A percentile compares a stretch with the other conserved stretches of the same genome.
phyloP scores from a whole-genome alignment of 2,797 vertebrate species.

The Sarcophilus harrisii region DNA sequence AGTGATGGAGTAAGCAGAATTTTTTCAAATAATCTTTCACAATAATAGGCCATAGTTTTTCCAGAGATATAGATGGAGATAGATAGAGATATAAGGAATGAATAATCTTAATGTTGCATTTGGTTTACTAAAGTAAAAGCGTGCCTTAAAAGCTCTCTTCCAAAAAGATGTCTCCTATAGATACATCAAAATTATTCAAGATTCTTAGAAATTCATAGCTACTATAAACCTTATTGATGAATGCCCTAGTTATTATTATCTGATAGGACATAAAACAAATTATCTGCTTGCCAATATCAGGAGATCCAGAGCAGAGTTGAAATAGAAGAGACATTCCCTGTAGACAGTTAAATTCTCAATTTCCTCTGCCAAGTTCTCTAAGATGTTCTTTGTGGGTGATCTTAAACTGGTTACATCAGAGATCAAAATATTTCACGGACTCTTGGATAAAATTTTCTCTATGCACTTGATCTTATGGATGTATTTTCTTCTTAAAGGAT shows the following conservation, averaged over 20 bases:
- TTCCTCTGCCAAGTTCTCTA: background rate
- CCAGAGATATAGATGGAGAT: no score
- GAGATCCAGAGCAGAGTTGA: background rate
- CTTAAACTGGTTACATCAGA: background rate
- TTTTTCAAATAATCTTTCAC: background rate
- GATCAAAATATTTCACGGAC: background rate
- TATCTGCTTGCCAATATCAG: background rate
- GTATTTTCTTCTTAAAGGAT: background rate
- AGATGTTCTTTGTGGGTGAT: background rate
- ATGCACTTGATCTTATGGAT: background rate
- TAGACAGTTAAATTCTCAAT: background rate
- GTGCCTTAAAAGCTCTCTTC: background rate
- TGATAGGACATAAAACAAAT: background rate
- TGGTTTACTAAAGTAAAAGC: background rate
- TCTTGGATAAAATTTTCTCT: background rate
- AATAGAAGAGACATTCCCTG: background rate
- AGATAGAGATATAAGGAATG: background rate
- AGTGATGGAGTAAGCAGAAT: background rate
- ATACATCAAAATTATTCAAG: background rate
- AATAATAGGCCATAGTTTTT: background rate
- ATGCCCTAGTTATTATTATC: background rate
- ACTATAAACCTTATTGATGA: background rate
- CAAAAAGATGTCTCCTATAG: background rate
- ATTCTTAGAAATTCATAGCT: background rate
- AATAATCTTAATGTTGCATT: background rate